Conservation (phyloP, 1,140 invertebrate species). For the Lepidurus apus region DNA sequence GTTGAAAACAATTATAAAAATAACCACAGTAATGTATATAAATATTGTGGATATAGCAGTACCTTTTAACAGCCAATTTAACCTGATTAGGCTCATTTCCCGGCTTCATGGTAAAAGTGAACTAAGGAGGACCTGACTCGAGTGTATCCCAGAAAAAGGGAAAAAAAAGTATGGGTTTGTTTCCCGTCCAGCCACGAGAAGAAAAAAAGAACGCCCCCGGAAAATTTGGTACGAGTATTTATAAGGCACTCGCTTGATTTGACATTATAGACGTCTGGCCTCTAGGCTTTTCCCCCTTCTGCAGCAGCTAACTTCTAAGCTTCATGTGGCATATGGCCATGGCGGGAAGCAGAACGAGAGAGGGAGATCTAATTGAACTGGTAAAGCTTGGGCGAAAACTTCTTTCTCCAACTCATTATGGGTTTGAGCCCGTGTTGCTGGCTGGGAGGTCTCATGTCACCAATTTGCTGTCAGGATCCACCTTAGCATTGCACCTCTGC, state of each 20-base stretch:
- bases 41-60: too few species aligned
- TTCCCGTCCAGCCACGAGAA: not conserved
- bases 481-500: not conserved
- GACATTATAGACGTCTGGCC: conserved; percentile 13
- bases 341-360: too few species aligned
- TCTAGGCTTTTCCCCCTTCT: not conserved
- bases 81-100: too few species aligned
- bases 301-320: not conserved
- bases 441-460: not conserved
- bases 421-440: not conserved
- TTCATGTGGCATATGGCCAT: not conserved
- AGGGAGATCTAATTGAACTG: not conserved
- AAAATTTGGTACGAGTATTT: not conserved
- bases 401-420: conserved; percentile 1
- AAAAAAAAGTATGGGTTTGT: too few species aligned
- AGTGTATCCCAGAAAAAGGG: too few species aligned
- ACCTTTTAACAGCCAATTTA: too few species aligned
- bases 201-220: not conserved
- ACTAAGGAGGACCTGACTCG: too few species aligned
- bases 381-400: not conserved
- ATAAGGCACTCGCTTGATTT: conserved; percentile 21
- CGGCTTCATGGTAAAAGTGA: too few species aligned
- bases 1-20: too few species aligned
- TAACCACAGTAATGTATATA: too few species aligned
- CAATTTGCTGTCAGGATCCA: conserved; percentile 18